Base-by-base conservation (phyloP, 2,113 vertebrate genomes). In the Colossoma macropomum region DNA sequence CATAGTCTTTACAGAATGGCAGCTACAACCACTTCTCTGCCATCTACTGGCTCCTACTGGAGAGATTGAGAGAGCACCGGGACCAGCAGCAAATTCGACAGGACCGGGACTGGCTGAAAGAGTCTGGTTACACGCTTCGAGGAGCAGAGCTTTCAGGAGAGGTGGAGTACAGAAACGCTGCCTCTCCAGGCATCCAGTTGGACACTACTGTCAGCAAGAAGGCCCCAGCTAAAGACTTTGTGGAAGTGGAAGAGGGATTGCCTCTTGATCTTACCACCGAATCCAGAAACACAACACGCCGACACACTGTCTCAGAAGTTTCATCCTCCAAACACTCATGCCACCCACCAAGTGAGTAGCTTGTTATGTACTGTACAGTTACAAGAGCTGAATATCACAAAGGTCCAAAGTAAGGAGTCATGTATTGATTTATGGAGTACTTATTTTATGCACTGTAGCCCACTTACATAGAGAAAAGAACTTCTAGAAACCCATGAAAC, bases 1-100 rank as follows among this genome's bases (percentile, higher is more conserved):
- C 62, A 34, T 91, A 96, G 96, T 96, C 96, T 66, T 91, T 96
- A 83, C 94, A 96, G 92, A 95, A 95, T 89, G 95, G 95, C 89
- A 96, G 94, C 86, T 96, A 96, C 73, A 96, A 96, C 88, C 95
- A 96, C 90, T 84, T 81, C 30, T 81, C 85, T 78, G 85, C 78
- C 19, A 87, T 87, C 70, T 87, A 87, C 62, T 87, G 85, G 72
- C 85, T 87, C 17, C 71, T 87, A 60, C 75, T 87, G 41, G 85
- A 87, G 38, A 76, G 75, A 81, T 28, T 78, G 59, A 59, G 7
- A 12, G 50, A 84, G 30, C 71, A 12, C 38, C 23, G 41, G 4
- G 15, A 27, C 54, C 84, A 52, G 65, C 69, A 82, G 48, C 48
- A 74, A 50, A 85, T 50, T 21, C 62, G 10, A 28, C 81, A 69